Conservation (phyloP, 2,888 invertebrate species). For the Stomorhina lunata region DNA sequence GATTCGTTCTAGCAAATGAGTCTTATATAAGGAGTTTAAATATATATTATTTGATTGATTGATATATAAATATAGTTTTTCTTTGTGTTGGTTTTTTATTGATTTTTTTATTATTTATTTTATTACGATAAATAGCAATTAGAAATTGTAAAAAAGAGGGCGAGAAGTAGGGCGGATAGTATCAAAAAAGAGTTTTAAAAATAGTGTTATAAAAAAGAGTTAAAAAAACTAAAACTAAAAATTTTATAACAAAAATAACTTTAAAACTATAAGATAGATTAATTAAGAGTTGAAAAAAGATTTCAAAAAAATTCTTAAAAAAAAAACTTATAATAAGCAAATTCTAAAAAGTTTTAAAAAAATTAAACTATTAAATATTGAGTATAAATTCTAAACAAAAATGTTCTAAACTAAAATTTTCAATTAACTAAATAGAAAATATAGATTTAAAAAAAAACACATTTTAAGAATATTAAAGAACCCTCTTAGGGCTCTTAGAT, state of each 20-base stretch:
- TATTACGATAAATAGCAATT: constrained; percentile 29
- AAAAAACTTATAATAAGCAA: no score
- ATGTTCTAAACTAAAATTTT: no score
- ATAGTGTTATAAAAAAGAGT: constrained; percentile 35
- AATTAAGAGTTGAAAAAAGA: background rate
- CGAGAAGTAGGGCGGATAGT: background rate
- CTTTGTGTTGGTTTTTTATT: constrained; percentile 69
- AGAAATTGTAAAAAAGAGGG: background rate
- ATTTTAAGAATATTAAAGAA: no score
- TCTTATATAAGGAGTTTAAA: constrained; percentile 47
- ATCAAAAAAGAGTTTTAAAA: background rate
- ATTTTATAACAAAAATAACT: background rate
- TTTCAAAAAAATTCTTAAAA: background rate
- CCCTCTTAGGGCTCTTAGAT: no score
- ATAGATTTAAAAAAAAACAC: no score
- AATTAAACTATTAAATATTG: no score
- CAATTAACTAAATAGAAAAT: no score
- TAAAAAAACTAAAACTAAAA: constrained; percentile 21
- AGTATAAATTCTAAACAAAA: no score
- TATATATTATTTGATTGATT: constrained; percentile 21
- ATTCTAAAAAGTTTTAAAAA: no score
- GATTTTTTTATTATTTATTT: no score
- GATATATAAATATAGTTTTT: constrained; percentile 70
- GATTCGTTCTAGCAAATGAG: constrained; percentile 38
- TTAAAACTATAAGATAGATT: background rate